Percentiles rank a stretch among this genome's conserved stretches.
Conservation (phyloP, 2,888 invertebrate species). For the Hipparchia semele region DNA sequence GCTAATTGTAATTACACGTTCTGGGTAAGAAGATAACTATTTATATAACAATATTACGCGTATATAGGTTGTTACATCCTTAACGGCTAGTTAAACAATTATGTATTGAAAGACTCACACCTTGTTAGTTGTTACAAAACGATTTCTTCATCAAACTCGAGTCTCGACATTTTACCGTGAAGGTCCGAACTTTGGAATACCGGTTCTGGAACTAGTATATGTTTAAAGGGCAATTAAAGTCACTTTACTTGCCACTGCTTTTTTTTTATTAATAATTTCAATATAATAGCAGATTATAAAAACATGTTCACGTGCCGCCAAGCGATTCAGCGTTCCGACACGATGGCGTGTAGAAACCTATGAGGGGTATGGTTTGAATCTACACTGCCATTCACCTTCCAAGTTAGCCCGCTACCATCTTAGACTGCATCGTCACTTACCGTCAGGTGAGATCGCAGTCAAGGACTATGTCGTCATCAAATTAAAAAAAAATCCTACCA, state of each 20-base stretch:
- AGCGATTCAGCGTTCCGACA: too few relatives aligned
- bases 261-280: conserved; percentile 18
- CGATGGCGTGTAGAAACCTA: too few relatives aligned
- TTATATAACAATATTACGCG: neutral
- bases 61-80: neutral
- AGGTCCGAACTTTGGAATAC: conserved; percentile 4
- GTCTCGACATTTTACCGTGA: conserved; percentile 10
- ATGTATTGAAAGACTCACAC: conserved; percentile 5
- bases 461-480: too few relatives aligned
- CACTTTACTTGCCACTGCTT: neutral
- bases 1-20: neutral
- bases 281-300: conserved; percentile 3
- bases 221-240: conserved; percentile 11
- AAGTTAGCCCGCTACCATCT: too few relatives aligned
- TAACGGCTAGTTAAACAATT: conserved; percentile 11
- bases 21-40: neutral
- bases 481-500: neutral
- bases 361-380: too few relatives aligned
- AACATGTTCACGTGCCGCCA: neutral
- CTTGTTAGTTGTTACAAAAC: conserved; percentile 5
- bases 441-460: too few relatives aligned
- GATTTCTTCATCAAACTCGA: conserved; percentile 19
- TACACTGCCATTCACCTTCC: too few relatives aligned
- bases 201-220: conserved; percentile 13
- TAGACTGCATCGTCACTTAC: too few relatives aligned